These are phyloP conservation scores for Venusia cambrica DNA, from an alignment of 2,888 invertebrate genomes.

Conservation along the genomic window DNA sequence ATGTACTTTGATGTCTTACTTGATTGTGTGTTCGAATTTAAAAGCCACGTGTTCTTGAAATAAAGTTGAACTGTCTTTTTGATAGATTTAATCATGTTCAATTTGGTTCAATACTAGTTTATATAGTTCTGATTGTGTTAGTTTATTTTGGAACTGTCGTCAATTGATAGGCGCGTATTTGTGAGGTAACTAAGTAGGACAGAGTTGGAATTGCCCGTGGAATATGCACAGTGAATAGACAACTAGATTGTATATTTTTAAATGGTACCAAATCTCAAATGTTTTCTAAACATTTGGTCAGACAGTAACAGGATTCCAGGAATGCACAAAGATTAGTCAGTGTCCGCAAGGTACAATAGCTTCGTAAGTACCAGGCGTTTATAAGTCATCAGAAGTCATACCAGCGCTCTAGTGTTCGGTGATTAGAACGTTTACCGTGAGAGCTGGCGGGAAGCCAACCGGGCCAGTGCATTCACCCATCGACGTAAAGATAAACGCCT, in stretches of 20 bases:
- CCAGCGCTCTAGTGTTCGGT: conserved; percentile 62
- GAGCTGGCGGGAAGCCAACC: conserved; percentile 73
- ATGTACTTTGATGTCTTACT: too few species aligned
- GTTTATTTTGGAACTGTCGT: conserved; percentile 5
- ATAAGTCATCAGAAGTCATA: conserved; percentile 67
- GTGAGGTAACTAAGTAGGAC: conserved; percentile 14
- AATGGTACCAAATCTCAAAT: neutral
- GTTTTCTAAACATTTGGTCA: neutral
- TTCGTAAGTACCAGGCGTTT: conserved; percentile 65
- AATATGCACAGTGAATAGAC: conserved; percentile 11
- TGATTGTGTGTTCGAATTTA: too few species aligned
- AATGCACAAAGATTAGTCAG: conserved; percentile 32
- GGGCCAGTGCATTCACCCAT: conserved; percentile 77
- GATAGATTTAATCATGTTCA: too few species aligned
- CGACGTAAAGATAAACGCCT: conserved; percentile 55
- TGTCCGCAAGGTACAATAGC: conserved; percentile 45
- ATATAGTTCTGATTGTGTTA: too few species aligned
- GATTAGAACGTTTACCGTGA: conserved; percentile 76
- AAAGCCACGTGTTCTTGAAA: too few species aligned
- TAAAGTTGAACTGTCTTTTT: too few species aligned
- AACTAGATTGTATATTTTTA: conserved; percentile 11
- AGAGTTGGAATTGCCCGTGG: conserved; percentile 2
- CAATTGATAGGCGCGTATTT: conserved; percentile 7
- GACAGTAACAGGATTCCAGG: conserved; percentile 16
- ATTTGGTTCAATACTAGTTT: too few species aligned